phyloP scores from a whole-genome alignment of 2,113 vertebrate genomes.

The Daboia siamensis region DNA sequence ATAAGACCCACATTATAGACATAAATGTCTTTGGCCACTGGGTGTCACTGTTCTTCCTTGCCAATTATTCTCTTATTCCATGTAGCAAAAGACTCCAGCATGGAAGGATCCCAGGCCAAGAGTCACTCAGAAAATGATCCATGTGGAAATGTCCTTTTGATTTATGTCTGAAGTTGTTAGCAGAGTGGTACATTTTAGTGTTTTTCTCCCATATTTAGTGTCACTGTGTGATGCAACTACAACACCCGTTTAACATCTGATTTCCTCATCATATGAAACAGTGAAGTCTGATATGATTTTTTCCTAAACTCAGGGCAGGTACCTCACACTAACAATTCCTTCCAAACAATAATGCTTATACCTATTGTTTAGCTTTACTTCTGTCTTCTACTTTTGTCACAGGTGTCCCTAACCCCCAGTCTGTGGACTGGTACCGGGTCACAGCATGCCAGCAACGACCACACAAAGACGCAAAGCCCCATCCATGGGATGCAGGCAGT shows the following conservation, averaged over 20 bases:
- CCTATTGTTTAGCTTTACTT: background rate
- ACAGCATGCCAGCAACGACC: too few relatives aligned
- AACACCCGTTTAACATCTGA: slow-evolving; percentile 3
- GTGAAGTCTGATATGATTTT: background rate
- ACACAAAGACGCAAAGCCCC: too few relatives aligned
- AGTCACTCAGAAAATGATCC: background rate
- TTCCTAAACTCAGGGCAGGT: background rate
- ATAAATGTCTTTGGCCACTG: slow-evolving; percentile 52
- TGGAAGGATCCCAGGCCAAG: background rate
- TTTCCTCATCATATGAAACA: background rate
- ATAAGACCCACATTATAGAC: background rate
- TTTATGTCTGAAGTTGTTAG: background rate
- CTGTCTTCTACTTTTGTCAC: background rate
- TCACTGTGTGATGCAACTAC: background rate
- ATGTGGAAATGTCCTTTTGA: slow-evolving; percentile 29
- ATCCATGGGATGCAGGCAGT: too few relatives aligned
- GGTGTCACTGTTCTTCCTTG: slow-evolving; percentile 64
- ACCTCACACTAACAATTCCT: background rate
- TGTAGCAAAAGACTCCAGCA: background rate
- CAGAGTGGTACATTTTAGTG: slow-evolving; percentile 16
- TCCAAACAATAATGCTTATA: background rate
- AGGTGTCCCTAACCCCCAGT: too few relatives aligned
- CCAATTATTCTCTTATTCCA: slow-evolving; percentile 1
- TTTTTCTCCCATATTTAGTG: background rate
- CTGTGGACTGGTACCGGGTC: too few relatives aligned